These are phyloP conservation scores for Tenthredo notha DNA, from an alignment of 2,888 invertebrate species.

Conservation along the genomic window DNA sequence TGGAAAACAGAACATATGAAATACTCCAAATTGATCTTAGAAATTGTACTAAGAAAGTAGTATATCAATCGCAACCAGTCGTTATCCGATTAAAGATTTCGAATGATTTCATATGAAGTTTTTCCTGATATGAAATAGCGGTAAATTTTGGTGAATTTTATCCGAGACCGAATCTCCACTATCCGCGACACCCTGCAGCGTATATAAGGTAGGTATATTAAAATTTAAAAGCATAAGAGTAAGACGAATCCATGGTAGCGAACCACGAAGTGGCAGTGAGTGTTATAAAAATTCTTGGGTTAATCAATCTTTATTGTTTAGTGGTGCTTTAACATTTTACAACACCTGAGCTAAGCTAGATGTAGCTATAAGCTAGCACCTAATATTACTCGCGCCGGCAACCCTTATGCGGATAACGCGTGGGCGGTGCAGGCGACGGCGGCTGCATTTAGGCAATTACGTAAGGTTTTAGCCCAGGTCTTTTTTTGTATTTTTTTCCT, in stretches of 20 bases:
- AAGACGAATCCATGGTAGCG: slow-evolving; percentile 42
- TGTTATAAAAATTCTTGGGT: slow-evolving; percentile 71
- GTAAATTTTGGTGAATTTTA: slow-evolving; percentile 22
- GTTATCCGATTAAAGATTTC: not conserved
- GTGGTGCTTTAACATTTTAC: slow-evolving; percentile 66
- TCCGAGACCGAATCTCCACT: not conserved
- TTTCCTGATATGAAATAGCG: not conserved
- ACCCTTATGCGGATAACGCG: slow-evolving; percentile 49
- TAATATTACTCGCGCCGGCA: slow-evolving; percentile 53
- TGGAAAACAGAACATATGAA: not conserved
- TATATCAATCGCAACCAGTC: not conserved
- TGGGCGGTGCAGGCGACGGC: slow-evolving; percentile 60
- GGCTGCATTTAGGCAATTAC: slow-evolving; percentile 53
- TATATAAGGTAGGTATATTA: not conserved
- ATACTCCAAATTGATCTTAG: not conserved
- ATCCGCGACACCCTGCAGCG: not conserved
- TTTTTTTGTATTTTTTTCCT: not conserved
- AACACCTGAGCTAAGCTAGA: slow-evolving; percentile 60
- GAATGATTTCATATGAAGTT: not conserved
- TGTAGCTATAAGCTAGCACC: slow-evolving; percentile 25
- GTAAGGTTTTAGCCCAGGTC: slow-evolving; percentile 18
- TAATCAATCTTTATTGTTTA: slow-evolving; percentile 71
- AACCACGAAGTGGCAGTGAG: slow-evolving; percentile 51
- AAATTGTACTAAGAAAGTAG: too few species aligned
- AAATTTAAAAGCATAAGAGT: slow-evolving; percentile 24